Conservation (phyloP, 2,797 vertebrate genomes). For the Argyrosomus regius region DNA sequence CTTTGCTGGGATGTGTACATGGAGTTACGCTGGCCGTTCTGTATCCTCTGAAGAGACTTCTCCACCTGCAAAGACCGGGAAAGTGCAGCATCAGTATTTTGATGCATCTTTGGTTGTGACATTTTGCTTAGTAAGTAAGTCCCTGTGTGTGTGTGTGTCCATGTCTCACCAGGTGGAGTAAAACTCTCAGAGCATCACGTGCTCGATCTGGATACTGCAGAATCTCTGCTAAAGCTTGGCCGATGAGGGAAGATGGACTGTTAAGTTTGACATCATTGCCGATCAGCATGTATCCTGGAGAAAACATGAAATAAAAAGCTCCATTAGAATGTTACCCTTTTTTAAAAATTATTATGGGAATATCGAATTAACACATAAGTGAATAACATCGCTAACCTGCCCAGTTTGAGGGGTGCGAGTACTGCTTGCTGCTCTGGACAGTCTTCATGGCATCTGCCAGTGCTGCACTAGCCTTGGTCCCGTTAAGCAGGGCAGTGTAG, state of each 20-base stretch:
- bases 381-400: slow-evolving; percentile 88
- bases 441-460: slow-evolving; percentile 97
- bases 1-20: slow-evolving; percentile 99
- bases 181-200: slow-evolving; percentile 94
- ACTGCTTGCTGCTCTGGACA: slow-evolving; percentile 96
- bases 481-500: slow-evolving; percentile 94
- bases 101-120: not conserved
- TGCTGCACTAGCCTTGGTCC: slow-evolving; percentile 94
- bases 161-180: slow-evolving; percentile 93
- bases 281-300: slow-evolving; percentile 94
- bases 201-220: slow-evolving; percentile 95
- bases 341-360: not conserved
- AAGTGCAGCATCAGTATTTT: slow-evolving; percentile 13
- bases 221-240: slow-evolving; percentile 97
- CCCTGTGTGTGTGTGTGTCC: not conserved
- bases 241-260: slow-evolving; percentile 96
- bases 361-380: not conserved
- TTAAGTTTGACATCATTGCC: slow-evolving; percentile 97
- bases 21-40: slow-evolving; percentile 97
- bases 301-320: slow-evolving; percentile 11
- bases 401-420: slow-evolving; percentile 98
- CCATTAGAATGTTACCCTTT: slow-evolving; percentile 10
- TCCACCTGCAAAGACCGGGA: slow-evolving; percentile 88
- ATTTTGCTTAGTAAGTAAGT: not conserved
- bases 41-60: slow-evolving; percentile 98